Evolutionary conservation across 2,797 vertebrate genomes (phyloP).

Genomic region (Argentina silus): DNA sequence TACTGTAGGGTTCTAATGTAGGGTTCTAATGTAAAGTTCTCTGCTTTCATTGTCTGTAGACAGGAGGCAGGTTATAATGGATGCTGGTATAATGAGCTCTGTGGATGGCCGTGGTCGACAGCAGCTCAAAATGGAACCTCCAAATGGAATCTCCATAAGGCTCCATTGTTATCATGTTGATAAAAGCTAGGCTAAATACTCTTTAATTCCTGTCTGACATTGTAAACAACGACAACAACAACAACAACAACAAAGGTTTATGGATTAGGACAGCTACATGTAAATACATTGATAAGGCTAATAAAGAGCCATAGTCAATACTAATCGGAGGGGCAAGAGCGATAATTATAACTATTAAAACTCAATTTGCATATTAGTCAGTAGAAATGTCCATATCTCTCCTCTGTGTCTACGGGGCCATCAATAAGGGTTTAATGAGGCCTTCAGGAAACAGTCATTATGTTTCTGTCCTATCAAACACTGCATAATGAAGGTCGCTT

Average conservation of each 20-base stretch:
- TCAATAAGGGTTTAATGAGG: conserved; percentile 53
- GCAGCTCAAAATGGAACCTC: no score
- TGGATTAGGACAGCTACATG: background rate
- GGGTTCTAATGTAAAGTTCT: no score
- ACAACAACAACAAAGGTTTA: background rate
- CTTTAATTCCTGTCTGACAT: no score
- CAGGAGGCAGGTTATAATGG: no score
- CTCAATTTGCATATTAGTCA: conserved; percentile 55
- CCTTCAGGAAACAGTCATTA: conserved; percentile 62
- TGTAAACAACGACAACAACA: background rate
- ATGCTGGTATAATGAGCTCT: no score
- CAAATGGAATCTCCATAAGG: no score
- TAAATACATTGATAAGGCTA: conserved; percentile 22
- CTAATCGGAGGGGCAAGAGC: conserved; percentile 55
- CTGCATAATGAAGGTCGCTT: conserved; percentile 53
- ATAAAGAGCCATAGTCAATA: conserved; percentile 45
- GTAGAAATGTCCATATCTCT: conserved; percentile 51
- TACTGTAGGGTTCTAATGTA: no score
- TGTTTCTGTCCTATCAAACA: conserved; percentile 53
- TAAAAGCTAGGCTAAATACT: no score
- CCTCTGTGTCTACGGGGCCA: conserved; percentile 46
- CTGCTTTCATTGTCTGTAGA: no score
- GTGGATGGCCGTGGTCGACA: no score
- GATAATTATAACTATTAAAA: conserved; percentile 64
- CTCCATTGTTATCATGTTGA: no score